Percentiles rank a stretch among this genome's conserved stretches.
These are phyloP conservation scores for Panurus biarmicus DNA, from an alignment of 2,113 vertebrate genomes.

Conservation along the genomic window DNA sequence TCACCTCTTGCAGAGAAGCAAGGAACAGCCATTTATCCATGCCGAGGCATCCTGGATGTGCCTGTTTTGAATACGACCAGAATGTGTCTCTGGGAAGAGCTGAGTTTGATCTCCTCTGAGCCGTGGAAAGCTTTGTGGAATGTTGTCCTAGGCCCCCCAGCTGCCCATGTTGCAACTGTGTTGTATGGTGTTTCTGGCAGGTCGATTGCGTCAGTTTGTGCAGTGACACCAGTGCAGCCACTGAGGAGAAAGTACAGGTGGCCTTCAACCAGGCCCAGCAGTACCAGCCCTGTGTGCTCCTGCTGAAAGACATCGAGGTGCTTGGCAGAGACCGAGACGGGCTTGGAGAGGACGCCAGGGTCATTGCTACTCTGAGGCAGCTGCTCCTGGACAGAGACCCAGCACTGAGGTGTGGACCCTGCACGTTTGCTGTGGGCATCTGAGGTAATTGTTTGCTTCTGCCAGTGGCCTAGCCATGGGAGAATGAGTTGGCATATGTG, in stretches of 20 bases:
- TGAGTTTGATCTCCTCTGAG: neutral
- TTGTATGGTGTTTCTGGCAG: conserved; percentile 54
- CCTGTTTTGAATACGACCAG: neutral
- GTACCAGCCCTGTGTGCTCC: conserved; percentile 79
- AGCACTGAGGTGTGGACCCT: conserved; percentile 65
- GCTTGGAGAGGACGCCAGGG: conserved; percentile 73
- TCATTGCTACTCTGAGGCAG: conserved; percentile 68
- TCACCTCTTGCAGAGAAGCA: neutral
- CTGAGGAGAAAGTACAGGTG: conserved; percentile 75
- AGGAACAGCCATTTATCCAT: neutral
- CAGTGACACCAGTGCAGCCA: conserved; percentile 79
- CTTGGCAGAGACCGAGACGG: conserved; percentile 73
- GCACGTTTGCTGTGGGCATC: neutral
- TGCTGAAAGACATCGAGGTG: conserved; percentile 83
- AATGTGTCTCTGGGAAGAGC: neutral
- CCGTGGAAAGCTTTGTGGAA: neutral
- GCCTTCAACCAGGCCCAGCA: conserved; percentile 70
- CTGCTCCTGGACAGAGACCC: conserved; percentile 69
- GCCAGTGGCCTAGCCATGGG: neutral
- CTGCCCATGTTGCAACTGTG: neutral
- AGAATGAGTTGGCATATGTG: neutral
- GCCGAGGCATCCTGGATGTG: neutral
- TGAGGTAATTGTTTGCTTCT: neutral
- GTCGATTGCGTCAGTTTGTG: conserved; percentile 83
- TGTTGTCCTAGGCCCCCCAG: neutral